Base-by-base conservation (phyloP, 2,888 invertebrate species). In the Leucophenga montana region DNA sequence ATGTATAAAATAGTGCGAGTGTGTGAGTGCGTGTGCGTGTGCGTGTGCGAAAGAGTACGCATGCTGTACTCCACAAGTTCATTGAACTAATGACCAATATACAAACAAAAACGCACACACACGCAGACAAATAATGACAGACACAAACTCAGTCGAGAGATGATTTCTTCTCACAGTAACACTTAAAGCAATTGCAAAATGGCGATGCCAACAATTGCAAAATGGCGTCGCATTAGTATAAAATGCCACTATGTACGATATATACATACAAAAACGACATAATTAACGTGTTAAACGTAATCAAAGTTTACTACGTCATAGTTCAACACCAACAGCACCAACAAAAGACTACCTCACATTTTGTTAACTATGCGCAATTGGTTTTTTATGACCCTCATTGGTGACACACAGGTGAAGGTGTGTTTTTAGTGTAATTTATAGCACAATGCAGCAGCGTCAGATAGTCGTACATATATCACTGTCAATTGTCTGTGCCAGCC, bases 41-140 rank as follows among this genome's bases (percentile, higher is more conserved):
- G 50, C 13, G 14, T 50, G 57, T 20, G 22, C 54, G 22, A 54
- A 22, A 54, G 54, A 18, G 54, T 4, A 54, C 2, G 53, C 18
- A 53, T 18, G 18, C 53, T 16, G 16, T n/a, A 53, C 18, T 18
- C n/a, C 8, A 39, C 0, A 54, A 57, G 57, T 57, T 22, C 57
- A 27, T 14, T 57, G 57, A 57, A 57, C 57, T 54, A 20, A 54
- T 54, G 54, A 54, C 54, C 54, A 54, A 54, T 6, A 54, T 54
- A 53, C 53, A 48, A 48, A 5, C 48, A 48, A 48, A 50, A 11
- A 8, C 54, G 18, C 18, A 54, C 18, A 18, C 20, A 20, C n/a
- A 9, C 11, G 8, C 13, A 57, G 31, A 6, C 27, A 56, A 8
- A 9, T 22, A 56, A 14, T 56, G 27, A 57, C 31, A 27, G 31